These are phyloP conservation scores for Argyrosomus japonicus DNA, from an alignment of 2,113 vertebrate genomes.

Conservation along the genomic window DNA sequence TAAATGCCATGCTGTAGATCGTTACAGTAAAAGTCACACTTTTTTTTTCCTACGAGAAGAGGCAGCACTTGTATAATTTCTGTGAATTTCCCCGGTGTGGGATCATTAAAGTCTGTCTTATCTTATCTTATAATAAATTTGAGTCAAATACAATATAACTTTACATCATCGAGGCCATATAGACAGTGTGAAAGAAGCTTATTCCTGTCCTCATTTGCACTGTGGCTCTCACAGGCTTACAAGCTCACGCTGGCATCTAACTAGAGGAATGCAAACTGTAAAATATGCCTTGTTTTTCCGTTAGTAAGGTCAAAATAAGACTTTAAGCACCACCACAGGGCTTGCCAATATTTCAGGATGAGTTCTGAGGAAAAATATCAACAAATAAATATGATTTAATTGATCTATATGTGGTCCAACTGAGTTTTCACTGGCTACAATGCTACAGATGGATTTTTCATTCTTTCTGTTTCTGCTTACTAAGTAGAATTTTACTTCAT, in stretches of 20 bases:
- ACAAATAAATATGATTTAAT: background rate
- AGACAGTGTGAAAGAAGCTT: background rate
- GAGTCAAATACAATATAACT: conserved; percentile 8
- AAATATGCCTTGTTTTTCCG: background rate
- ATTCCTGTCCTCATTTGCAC: background rate
- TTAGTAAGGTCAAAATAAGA: background rate
- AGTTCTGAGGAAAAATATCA: conserved; percentile 1
- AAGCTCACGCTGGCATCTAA: background rate
- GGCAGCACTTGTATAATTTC: background rate
- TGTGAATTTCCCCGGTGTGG: too few relatives aligned
- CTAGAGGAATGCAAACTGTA: background rate
- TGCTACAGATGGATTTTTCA: background rate
- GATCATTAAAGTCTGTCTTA: too few relatives aligned
- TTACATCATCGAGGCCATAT: background rate
- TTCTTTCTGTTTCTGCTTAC: background rate
- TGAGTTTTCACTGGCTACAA: background rate
- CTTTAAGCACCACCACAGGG: background rate
- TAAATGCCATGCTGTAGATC: conserved; percentile 52
- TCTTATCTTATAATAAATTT: background rate
- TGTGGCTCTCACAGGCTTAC: background rate
- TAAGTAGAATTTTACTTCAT: too few relatives aligned
- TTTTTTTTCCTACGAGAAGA: background rate
- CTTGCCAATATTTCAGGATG: background rate
- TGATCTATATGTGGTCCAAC: background rate
- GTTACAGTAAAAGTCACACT: conserved; percentile 29